Percentiles rank a stretch among this genome's conserved stretches.
Evolutionary conservation across 2,888 invertebrate genomes (phyloP).

Genomic region (Podotricha telesiphe): DNA sequence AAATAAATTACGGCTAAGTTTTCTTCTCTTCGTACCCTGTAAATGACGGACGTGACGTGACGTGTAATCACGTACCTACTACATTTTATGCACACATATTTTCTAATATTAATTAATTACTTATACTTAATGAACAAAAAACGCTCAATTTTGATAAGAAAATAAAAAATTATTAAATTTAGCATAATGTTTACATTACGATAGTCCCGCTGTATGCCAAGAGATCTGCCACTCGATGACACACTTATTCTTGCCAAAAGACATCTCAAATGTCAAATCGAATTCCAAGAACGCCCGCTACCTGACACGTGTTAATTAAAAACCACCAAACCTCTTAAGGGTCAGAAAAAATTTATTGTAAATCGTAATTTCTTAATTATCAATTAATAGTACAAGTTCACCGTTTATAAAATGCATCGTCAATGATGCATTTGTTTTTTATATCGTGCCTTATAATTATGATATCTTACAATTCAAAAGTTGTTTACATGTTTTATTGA

Average conservation of each 20-base stretch:
- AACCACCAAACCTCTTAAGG: constrained; percentile 32
- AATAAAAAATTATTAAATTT: not conserved
- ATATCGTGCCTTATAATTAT: not conserved
- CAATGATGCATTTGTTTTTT: not conserved
- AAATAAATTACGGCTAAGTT: not conserved
- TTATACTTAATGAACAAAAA: not conserved
- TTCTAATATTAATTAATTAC: not conserved
- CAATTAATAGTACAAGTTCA: not conserved
- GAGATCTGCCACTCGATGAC: constrained; percentile 42
- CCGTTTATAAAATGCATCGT: not conserved
- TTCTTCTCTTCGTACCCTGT: not conserved
- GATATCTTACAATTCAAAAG: not conserved
- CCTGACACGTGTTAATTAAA: constrained; percentile 41
- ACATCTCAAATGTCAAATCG: constrained; percentile 45
- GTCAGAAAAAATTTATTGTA: not conserved
- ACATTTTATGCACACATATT: not conserved
- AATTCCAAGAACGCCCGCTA: constrained; percentile 41
- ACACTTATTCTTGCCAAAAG: constrained; percentile 39
- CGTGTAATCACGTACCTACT: not conserved
- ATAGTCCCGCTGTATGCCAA: constrained; percentile 25
- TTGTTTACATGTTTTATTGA: constrained; percentile 13
- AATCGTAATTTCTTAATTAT: constrained; percentile 2
- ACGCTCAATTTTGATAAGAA: not conserved
- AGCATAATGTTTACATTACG: constrained; percentile 28
- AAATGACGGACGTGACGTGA: not conserved